Evolutionary conservation across 2,888 invertebrate species (phyloP), one percentile per base, ranked within the genome.

Genomic region (Diarsia rubi): DNA sequence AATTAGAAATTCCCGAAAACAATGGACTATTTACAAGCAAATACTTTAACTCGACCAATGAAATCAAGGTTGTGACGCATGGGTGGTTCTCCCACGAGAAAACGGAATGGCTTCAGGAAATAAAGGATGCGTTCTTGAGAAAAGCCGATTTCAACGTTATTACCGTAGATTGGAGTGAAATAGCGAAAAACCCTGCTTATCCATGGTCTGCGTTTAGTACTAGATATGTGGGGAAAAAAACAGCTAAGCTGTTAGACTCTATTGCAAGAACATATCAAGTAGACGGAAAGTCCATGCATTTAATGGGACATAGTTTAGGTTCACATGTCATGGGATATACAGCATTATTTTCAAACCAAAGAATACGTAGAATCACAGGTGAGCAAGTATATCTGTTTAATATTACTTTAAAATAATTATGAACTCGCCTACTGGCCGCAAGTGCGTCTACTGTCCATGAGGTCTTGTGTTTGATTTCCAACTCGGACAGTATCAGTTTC

Each of bases 271-370:
- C 89, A 1, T 94, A 92, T 75, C 66, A 88, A 16, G 47, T 92
- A 1, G 70, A 86, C 47, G 91, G 91, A 14, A 88, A 87, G 16
- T 85, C 86, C 59, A 88, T 95, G 64, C 96, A 97, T 88, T 88
- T 97, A 68, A 93, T 97, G 64, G 97, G 97, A 0, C 97, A 97
- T 83, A 97, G 97, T 86, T 92, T 97, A 74, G 97, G 97, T 42
- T 97, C 97, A 0, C 97, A 97, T 63, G 96, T 97, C 9, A 97
- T 97, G 96, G 97, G 97, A 8, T 97, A 97, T 86, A 96, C 97
- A 4, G 97, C 97, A 89, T 83, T 96, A 94, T 94, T 96, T 94
- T 83, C 92, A 44, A 84, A 89, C 2, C 83, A 91, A 86, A 94
- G 92, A 88, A 91, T 97, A 37, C 90, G 93, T 57, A 96, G 98